Conservation (phyloP, 2,797 vertebrate genomes). For the Tangara arthus region DNA sequence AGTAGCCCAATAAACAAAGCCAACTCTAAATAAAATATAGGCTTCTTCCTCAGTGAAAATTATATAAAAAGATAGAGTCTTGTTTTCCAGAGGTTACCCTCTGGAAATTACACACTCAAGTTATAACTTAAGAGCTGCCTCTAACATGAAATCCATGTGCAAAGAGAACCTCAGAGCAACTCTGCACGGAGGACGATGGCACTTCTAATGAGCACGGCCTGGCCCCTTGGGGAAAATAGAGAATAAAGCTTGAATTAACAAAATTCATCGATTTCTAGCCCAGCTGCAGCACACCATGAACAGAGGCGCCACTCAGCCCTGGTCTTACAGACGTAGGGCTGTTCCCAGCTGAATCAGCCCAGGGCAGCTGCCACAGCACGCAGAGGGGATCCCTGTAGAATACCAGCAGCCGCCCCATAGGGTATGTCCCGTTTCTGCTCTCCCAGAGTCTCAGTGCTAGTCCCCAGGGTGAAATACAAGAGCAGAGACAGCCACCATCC, state of each 20-base stretch:
- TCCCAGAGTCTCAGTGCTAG: too few species aligned
- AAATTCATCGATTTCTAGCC: neutral
- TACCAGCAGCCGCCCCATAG: neutral
- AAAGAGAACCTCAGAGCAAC: constrained; percentile 3
- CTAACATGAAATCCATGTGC: neutral
- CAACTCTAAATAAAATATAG: neutral
- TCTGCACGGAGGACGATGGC: neutral
- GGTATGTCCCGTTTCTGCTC: neutral
- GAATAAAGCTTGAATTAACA: constrained; percentile 2
- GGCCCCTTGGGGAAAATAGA: neutral
- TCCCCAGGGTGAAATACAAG: fast-evolving
- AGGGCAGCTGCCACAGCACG: neutral
- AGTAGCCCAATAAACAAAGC: neutral
- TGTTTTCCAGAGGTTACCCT: constrained; percentile 10
- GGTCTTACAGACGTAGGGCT: neutral
- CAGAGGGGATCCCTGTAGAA: neutral
- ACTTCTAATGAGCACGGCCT: neutral
- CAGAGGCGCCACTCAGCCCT: neutral
- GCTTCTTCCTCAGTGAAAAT: neutral
- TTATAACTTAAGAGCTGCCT: neutral
- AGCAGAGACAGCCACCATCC: neutral
- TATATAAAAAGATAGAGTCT: neutral
- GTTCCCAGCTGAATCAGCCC: neutral
- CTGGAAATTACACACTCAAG: neutral
- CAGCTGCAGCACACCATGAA: neutral